phyloP scores from a whole-genome alignment of 2,113 vertebrate species.

The Halcyon senegalensis region DNA sequence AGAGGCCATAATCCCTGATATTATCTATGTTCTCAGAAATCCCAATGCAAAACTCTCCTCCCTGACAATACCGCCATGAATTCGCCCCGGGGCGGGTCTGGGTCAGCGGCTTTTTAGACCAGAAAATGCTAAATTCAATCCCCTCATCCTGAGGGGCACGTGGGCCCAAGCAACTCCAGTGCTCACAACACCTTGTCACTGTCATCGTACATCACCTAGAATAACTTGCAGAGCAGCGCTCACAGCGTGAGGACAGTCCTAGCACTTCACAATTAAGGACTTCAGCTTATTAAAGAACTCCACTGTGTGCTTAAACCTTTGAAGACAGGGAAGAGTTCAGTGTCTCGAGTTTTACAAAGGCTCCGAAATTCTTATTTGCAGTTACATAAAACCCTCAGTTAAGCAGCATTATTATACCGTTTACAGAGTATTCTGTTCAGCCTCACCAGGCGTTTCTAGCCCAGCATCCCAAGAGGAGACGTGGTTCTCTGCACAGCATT shows the following conservation, averaged over 20 bases:
- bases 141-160: background rate
- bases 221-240: background rate
- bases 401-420: background rate
- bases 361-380: background rate
- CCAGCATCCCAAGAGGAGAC: background rate
- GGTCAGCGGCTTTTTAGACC: background rate
- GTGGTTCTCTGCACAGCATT: background rate
- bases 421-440: accelerated
- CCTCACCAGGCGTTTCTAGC: background rate
- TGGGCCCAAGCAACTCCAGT: background rate
- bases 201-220: accelerated
- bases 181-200: background rate
- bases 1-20: background rate
- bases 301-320: background rate
- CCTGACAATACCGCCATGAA: accelerated
- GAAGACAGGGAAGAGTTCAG: background rate
- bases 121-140: background rate
- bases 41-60: background rate
- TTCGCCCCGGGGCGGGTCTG: background rate
- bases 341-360: background rate
- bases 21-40: background rate
- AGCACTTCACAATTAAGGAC: background rate
- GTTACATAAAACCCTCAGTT: background rate
- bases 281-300: background rate
- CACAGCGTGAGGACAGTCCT: background rate